Base-by-base conservation (phyloP, 2,797 vertebrate species). In the Lepilemur septentrionalis region DNA sequence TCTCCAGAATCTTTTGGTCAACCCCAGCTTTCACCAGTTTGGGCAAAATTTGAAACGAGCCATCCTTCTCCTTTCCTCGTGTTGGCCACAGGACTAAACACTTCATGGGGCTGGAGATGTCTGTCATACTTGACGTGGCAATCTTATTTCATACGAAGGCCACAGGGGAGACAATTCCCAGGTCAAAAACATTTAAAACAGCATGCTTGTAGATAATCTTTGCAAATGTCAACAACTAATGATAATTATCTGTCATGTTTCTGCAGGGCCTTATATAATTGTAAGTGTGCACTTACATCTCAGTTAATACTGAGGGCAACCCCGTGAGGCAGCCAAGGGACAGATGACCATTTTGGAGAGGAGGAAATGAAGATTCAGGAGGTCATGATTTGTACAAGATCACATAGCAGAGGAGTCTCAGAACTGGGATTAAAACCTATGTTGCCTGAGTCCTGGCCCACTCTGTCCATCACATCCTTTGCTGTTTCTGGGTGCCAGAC, bases 291-390 rank as follows among this genome's bases (percentile, higher is more conserved):
- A 22, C 69, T n/a, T 48, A 55, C 7, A 23, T 50, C 20, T 50
- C n/a, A 32, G 7, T 52, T 28, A 48, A 38, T 52, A 30, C 25
- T 1, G 35, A 7, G 0, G 2, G 38, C 10, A 10, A n/a, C 2
- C 32, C 81, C 25, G 3, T 10, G 2, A 57, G 50, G 32, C 0
- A 8, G 10, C 32, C 13, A 9, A 28, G 11, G 25, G 41, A 5
- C 2, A 0, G 13, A 63, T 3, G n/a, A 6, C 41, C 18, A 0
- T 18, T 57, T 28, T 13, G 7, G 59, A 70, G 38, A 10, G 23
- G 10, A 46, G 79, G 41, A 75, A 89, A 38, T 7, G n/a, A 82
- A 57, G 59, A 78, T 5, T 32, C 2, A 10, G 76, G 67, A 72
- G 55, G n/a, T 22, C 18, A 41, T 11, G 7, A 30, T n/a, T 55